Evolutionary conservation across 2,797 vertebrate species (phyloP), one percentile per base, ranked within the genome.

Genomic region (Acanthis flammea): DNA sequence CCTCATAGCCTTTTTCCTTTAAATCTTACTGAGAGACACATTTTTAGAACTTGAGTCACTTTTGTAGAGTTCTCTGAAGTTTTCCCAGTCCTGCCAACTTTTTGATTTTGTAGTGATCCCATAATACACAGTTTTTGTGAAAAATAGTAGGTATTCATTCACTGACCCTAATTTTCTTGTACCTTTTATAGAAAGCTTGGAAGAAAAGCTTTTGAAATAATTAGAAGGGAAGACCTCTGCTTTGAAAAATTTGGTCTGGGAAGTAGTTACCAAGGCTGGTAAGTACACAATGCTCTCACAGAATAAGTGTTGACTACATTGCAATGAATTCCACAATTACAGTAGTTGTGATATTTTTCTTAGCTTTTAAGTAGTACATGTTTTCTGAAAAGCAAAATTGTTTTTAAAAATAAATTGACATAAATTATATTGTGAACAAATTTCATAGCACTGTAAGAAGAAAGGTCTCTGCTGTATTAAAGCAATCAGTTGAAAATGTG

Each of bases 151-250:
- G 19, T 78, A 66, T 84, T 73, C 6, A 5, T 63, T 79, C 86
- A 81, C 50, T 37, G n/a, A 58, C 60, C 25, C 91, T 97, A 54
- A 68, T 85, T 96, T 96, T 96, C 54, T 95, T 92, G 23, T 44
- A 79, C 98, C 97, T 42, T 99, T 99, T 96, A 81, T 93, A 94
- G 98, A 97, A 94, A 98, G 74, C 89, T 98, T 98, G 75, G 98
- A 98, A 96, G 95, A 98, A 45, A 97, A 96, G 39, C 97, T 93
- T 98, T 98, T 96, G 94, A 98, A 62, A 88, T 98, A 94, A 98
- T 98, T 90, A 98, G 93, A 96, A 98, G 97, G 57, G 97, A 97
- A 95, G 97, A 98, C 30, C 87, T 98, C 44, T 92, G 28, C 92
- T 99, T 99, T 96, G 41, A 94, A 96, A 82, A 91, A 94, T 68